phyloP scores from a whole-genome alignment of 2,888 invertebrate species.

The Ectemnius lituratus region DNA sequence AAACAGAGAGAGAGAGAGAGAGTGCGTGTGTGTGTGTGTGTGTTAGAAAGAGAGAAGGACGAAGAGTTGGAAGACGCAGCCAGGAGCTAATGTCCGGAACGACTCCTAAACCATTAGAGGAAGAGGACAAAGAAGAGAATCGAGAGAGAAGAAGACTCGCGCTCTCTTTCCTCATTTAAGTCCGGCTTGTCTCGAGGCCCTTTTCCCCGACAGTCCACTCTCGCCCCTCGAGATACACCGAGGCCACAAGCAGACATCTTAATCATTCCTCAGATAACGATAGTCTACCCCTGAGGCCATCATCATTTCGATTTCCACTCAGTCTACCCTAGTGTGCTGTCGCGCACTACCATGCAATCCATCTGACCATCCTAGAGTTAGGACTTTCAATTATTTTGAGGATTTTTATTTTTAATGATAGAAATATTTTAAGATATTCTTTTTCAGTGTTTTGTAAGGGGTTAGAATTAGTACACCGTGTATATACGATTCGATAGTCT shows the following conservation, averaged over 20 bases:
- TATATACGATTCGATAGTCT: too few relatives aligned
- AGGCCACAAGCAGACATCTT: constrained; percentile 48
- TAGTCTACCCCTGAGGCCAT: constrained; percentile 20
- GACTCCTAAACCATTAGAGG: constrained; percentile 74
- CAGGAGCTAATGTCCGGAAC: constrained; percentile 77
- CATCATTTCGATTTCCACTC: constrained; percentile 3
- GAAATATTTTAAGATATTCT: too few relatives aligned
- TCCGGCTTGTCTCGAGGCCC: constrained; percentile 20
- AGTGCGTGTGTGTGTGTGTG: too few relatives aligned
- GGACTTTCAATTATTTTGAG: too few relatives aligned
- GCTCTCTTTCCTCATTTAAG: constrained; percentile 43
- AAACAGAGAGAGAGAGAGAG: constrained; percentile 24
- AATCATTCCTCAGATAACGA: constrained; percentile 56
- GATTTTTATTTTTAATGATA: too few relatives aligned
- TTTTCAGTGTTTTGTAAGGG: too few relatives aligned
- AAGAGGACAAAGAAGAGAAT: constrained; percentile 33
- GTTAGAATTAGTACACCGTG: too few relatives aligned
- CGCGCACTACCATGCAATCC: too few relatives aligned
- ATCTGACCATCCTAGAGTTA: too few relatives aligned
- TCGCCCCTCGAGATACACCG: constrained; percentile 35
- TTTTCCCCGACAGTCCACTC: constrained; percentile 20
- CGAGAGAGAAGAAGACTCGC: constrained; percentile 37
- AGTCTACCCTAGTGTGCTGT: background rate
- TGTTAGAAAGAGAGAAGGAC: constrained; percentile 36
- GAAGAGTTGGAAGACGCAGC: constrained; percentile 54